A percentile compares a stretch with the other conserved stretches of the same genome.
phyloP scores from a whole-genome alignment of 2,797 vertebrate species.

The Cheirogaleus major region DNA sequence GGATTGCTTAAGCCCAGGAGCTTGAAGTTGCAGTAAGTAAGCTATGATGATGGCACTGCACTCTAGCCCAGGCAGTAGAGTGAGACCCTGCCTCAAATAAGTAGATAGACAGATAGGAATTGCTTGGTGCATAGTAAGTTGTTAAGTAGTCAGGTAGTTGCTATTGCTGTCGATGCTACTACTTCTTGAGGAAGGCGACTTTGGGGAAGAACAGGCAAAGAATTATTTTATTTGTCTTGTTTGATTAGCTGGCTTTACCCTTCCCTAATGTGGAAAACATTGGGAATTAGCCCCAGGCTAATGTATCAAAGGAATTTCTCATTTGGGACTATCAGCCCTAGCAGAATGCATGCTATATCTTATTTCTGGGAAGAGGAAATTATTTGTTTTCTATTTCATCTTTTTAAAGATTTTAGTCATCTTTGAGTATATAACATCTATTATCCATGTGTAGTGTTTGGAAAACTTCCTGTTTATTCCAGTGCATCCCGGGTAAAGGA shows the following conservation, averaged over 20 bases:
- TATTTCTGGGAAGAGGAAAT: conserved; percentile 38
- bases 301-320: not conserved
- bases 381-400: not conserved
- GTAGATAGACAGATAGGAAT: not conserved
- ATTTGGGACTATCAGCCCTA: not conserved
- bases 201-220: not conserved
- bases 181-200: not conserved
- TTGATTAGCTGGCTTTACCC: not conserved
- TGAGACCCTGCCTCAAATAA: not conserved
- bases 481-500: conserved; percentile 37
- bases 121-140: not conserved
- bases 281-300: not conserved
- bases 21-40: not conserved
- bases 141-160: not conserved
- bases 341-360: not conserved
- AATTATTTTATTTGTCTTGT: not conserved
- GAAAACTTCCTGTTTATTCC: conserved; percentile 72
- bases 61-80: not conserved
- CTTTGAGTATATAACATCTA: not conserved
- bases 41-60: not conserved
- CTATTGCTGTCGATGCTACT: not conserved
- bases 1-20: not conserved
- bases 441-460: conserved; percentile 48
- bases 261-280: not conserved
- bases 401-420: conserved; percentile 23